phyloP scores from a whole-genome alignment of 2,888 invertebrate genomes.

The Xanthostigma xanthostigma region DNA sequence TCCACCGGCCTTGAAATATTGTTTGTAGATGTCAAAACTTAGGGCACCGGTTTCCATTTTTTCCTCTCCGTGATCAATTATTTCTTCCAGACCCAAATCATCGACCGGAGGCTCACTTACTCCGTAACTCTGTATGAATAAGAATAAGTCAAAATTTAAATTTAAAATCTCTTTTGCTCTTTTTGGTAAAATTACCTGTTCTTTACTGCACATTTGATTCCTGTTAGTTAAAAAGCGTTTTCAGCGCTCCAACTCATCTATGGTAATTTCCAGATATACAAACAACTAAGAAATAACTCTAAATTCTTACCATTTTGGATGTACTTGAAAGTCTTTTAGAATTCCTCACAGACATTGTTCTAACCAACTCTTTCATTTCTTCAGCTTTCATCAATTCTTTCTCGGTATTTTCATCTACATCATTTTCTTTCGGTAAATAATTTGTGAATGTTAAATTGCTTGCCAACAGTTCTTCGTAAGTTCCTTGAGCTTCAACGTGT shows the following conservation, averaged over 20 bases:
- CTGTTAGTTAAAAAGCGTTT: too few relatives aligned
- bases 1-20: slow-evolving; percentile 20
- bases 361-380: slow-evolving; percentile 3
- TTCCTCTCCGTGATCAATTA: slow-evolving; percentile 15
- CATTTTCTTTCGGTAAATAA: slow-evolving; percentile 33
- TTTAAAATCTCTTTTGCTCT: too few relatives aligned
- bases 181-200: too few relatives aligned
- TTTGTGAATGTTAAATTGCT: slow-evolving; percentile 46
- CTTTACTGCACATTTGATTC: too few relatives aligned
- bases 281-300: too few relatives aligned
- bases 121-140: slow-evolving; percentile 13
- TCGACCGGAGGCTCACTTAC: slow-evolving; percentile 1
- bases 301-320: too few relatives aligned
- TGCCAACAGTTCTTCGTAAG: slow-evolving; percentile 37
- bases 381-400: not conserved
- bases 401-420: slow-evolving; percentile 21
- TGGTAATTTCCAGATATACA: too few relatives aligned
- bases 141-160: not conserved
- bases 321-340: not conserved
- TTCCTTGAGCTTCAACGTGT: slow-evolving; percentile 39
- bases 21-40: slow-evolving; percentile 15
- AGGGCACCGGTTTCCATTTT: slow-evolving; percentile 7
- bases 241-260: too few relatives aligned
- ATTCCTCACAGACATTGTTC: not conserved
- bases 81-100: slow-evolving; percentile 12